These are phyloP conservation scores for Coenonympha glycerion DNA, from an alignment of 2,888 invertebrate species.

Conservation along the genomic window DNA sequence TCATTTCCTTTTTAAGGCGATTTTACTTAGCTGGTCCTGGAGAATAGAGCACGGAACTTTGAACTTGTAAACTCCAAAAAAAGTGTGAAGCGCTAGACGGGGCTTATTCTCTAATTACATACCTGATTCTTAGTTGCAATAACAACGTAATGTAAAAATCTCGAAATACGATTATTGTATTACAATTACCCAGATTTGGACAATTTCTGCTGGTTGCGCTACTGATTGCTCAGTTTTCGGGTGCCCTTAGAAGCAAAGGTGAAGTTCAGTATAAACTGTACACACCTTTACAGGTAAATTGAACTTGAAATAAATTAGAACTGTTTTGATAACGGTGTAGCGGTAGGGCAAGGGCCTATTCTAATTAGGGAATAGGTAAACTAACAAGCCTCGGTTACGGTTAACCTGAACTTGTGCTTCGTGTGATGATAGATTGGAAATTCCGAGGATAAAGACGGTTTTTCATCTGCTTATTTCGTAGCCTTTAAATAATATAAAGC, in stretches of 20 bases:
- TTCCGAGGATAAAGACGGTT: conserved; percentile 2
- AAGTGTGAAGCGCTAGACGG: too few relatives aligned
- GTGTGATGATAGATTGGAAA: conserved; percentile 14
- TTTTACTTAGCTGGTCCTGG: too few relatives aligned
- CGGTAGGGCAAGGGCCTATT: conserved; percentile 19
- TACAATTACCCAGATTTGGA: background rate
- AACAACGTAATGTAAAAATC: too few relatives aligned
- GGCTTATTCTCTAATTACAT: too few relatives aligned
- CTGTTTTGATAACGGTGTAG: conserved; percentile 8
- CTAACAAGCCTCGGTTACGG: conserved; percentile 16
- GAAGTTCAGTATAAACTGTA: background rate
- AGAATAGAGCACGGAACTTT: too few relatives aligned
- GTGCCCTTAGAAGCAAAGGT: background rate
- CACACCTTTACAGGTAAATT: conserved; percentile 10
- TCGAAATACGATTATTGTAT: too few relatives aligned
- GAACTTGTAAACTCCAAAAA: too few relatives aligned
- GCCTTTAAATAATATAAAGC: too few relatives aligned
- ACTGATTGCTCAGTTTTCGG: background rate
- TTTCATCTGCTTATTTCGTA: background rate
- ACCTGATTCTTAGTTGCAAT: too few relatives aligned
- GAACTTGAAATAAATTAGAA: conserved; percentile 17
- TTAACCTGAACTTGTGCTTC: conserved; percentile 19
- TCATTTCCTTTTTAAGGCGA: too few relatives aligned
- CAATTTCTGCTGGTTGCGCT: background rate
- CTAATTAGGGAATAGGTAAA: conserved; percentile 21